Conservation (phyloP, 2,888 invertebrate species). For the Ormyrus rosae region DNA sequence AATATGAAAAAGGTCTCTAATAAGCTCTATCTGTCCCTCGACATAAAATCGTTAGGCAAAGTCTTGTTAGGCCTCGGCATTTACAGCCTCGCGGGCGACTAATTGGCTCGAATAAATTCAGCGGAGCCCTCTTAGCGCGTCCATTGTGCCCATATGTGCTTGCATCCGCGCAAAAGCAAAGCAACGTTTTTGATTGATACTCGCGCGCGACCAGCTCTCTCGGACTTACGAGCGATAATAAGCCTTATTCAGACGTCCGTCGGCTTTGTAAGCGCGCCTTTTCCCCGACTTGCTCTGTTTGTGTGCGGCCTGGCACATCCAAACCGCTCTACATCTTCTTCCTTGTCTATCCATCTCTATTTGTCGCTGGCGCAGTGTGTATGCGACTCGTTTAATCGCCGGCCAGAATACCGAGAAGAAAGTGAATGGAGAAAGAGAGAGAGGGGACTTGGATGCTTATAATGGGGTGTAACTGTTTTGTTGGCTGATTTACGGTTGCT, state of each 20-base stretch:
- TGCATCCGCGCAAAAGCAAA: conserved; percentile 1
- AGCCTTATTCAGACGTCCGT: conserved; percentile 5
- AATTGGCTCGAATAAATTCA: conserved; percentile 54
- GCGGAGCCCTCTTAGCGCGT: neutral
- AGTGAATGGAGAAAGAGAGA: too few species aligned
- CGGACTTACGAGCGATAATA: conserved; percentile 41
- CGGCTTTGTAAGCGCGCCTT: conserved; percentile 13
- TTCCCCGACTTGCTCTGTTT: conserved; percentile 20
- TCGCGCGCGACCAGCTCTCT: neutral
- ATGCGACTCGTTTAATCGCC: conserved; percentile 26
- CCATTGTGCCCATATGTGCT: neutral
- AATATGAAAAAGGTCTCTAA: too few species aligned
- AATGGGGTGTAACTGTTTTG: neutral
- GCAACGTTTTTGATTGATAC: conserved; percentile 41
- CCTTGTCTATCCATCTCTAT: conserved; percentile 49
- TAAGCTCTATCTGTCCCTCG: too few species aligned
- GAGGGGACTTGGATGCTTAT: neutral
- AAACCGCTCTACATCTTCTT: conserved; percentile 5
- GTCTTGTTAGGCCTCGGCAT: neutral
- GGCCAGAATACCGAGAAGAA: neutral
- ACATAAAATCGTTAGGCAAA: too few species aligned
- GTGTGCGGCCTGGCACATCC: conserved; percentile 13
- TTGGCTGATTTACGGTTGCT: conserved; percentile 9
- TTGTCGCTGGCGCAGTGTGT: conserved; percentile 24
- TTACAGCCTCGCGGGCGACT: conserved; percentile 20